phyloP scores from a whole-genome alignment of 2,888 invertebrate species.

The Acanthosoma haemorrhoidale region DNA sequence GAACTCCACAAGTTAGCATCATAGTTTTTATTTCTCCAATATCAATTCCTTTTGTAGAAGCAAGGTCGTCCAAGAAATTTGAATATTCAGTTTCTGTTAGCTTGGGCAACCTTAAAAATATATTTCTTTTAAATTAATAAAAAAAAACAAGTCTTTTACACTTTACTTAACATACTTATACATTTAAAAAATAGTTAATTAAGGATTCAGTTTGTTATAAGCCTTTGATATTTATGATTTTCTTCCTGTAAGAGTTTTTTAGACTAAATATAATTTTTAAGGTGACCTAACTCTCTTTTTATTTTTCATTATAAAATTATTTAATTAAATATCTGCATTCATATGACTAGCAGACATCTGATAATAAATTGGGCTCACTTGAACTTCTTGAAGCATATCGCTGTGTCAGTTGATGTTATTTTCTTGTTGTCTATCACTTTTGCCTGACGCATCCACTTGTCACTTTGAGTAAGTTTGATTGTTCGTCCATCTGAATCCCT shows the following conservation, averaged over 20 bases:
- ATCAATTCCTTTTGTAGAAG: constrained; percentile 77
- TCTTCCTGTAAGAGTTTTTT: too few relatives aligned
- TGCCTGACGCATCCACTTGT: constrained; percentile 93
- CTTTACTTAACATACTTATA: too few relatives aligned
- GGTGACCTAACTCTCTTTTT: too few relatives aligned
- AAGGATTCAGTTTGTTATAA: too few relatives aligned
- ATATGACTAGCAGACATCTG: neutral
- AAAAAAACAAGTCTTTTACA: too few relatives aligned
- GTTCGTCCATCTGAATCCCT: constrained; percentile 76
- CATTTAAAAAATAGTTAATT: too few relatives aligned
- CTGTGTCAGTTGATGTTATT: constrained; percentile 84
- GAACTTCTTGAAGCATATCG: constrained; percentile 81
- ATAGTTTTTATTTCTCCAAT: constrained; percentile 72
- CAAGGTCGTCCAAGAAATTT: constrained; percentile 78
- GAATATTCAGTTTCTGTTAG: constrained; percentile 62
- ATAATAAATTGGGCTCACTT: constrained; percentile 53
- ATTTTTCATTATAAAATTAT: too few relatives aligned
- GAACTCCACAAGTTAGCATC: constrained; percentile 71
- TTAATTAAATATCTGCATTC: too few relatives aligned
- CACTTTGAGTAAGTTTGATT: constrained; percentile 82
- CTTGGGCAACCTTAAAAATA: constrained; percentile 54
- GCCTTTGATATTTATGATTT: too few relatives aligned
- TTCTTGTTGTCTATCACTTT: constrained; percentile 75
- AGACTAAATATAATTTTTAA: too few relatives aligned
- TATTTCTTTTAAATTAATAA: too few relatives aligned